Percentiles rank a stretch among this genome's conserved stretches.
phyloP scores from a whole-genome alignment of 2,888 invertebrate species.

The Ophion ventricosus region DNA sequence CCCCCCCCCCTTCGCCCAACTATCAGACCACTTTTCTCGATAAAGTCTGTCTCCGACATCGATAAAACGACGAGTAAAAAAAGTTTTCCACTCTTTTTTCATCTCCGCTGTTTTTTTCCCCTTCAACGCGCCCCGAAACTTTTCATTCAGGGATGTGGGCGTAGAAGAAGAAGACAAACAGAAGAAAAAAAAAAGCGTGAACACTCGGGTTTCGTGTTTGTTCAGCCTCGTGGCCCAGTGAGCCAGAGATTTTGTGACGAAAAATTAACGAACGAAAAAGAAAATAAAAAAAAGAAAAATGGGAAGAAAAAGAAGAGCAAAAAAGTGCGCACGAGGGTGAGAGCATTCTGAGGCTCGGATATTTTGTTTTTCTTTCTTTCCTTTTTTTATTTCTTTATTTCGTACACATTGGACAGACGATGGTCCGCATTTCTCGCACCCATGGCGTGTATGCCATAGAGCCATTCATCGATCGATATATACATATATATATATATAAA shows the following conservation, averaged over 20 bases:
- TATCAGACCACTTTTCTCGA: too few relatives aligned
- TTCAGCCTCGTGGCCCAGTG: constrained; percentile 50
- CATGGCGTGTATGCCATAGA: constrained; percentile 45
- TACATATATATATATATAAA: constrained; percentile 37
- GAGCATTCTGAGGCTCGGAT: neutral
- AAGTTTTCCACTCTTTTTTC: neutral
- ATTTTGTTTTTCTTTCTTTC: neutral
- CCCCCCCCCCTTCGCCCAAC: too few relatives aligned
- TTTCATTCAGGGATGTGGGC: constrained; percentile 7
- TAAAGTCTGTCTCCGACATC: too few relatives aligned
- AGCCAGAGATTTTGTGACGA: constrained; percentile 43
- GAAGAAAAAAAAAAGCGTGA: constrained; percentile 4
- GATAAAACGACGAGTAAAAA: neutral
- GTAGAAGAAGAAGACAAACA: neutral
- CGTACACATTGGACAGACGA: constrained; percentile 33
- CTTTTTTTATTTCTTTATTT: constrained; percentile 23
- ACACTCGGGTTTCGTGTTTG: constrained; percentile 52
- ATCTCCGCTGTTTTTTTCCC: neutral
- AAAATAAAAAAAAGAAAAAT: constrained; percentile 10
- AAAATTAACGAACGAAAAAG: constrained; percentile 19
- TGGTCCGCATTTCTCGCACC: constrained; percentile 58
- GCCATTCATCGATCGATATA: constrained; percentile 65
- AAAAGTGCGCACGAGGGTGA: constrained; percentile 20
- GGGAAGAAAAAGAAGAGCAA: neutral
- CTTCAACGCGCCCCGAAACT: constrained; percentile 20